A percentile compares a stretch with the other conserved stretches of the same genome.
Evolutionary conservation across 1,140 invertebrate species (phyloP).

Genomic region (Glossosoma conforme): DNA sequence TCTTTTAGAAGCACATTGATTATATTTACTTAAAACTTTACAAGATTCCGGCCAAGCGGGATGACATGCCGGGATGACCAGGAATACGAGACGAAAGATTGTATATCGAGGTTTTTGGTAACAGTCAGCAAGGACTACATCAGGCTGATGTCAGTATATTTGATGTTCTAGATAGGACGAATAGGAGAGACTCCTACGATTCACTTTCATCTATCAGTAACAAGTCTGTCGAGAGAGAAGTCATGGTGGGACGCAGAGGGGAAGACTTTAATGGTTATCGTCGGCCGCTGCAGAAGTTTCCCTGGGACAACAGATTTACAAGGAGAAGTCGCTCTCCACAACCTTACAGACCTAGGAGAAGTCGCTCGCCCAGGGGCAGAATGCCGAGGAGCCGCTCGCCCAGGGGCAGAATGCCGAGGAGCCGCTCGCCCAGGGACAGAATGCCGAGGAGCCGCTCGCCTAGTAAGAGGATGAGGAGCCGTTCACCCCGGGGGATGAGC

Average conservation of each 20-base stretch:
- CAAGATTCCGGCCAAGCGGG: no score
- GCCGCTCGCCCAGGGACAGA: not conserved
- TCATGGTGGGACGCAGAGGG: not conserved
- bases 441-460: slow-evolving; percentile 1
- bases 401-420: not conserved
- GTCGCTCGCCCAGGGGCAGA: not conserved
- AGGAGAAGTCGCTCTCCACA: slow-evolving; percentile 4
- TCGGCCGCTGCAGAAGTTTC: no score
- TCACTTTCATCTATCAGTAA: not conserved
- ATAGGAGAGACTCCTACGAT: not conserved
- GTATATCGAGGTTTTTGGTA: no score
- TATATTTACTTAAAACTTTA: no score
- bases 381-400: slow-evolving; percentile 1
- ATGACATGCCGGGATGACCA: no score
- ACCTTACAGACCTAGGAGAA: not conserved
- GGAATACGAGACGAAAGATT: no score
- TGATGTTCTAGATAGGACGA: not conserved
- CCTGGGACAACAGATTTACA: slow-evolving; percentile 2
- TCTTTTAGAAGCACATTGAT: no score
- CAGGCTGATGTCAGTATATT: no score
- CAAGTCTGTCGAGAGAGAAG: not conserved
- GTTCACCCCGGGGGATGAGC: not conserved
- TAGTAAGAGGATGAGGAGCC: not conserved
- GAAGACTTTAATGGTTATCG: no score
- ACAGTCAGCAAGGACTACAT: no score